Evolutionary conservation across 2,113 vertebrate species (phyloP).

Genomic region (Furnarius figulus): DNA sequence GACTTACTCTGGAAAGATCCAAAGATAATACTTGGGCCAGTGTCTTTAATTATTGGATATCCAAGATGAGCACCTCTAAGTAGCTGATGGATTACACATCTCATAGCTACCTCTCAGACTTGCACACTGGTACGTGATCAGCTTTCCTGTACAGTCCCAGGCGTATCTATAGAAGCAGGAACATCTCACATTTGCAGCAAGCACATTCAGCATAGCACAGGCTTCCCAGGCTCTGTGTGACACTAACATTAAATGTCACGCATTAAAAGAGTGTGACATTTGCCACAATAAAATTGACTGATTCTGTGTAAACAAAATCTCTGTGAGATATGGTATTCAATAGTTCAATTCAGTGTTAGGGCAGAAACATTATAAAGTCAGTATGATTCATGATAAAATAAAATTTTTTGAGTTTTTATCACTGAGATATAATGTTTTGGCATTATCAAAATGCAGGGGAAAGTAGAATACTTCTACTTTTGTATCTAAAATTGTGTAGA

Average conservation of each 20-base stretch:
- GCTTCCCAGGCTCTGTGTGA: neutral
- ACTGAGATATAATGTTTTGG: constrained; percentile 7
- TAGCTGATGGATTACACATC: neutral
- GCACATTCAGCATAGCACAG: neutral
- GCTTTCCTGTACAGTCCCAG: neutral
- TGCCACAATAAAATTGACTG: neutral
- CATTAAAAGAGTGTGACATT: neutral
- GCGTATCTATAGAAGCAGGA: neutral
- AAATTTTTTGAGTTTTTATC: neutral
- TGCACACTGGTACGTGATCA: neutral
- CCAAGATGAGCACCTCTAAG: neutral
- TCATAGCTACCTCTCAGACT: neutral
- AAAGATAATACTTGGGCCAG: neutral
- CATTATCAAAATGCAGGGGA: constrained; percentile 32
- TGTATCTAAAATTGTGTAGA: constrained; percentile 8
- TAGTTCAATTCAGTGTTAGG: neutral
- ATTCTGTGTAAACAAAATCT: constrained; percentile 14
- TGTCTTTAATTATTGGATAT: neutral
- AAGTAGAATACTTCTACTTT: constrained; percentile 16
- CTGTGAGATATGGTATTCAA: neutral
- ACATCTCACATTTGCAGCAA: neutral
- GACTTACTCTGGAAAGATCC: neutral
- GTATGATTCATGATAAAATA: constrained; percentile 47
- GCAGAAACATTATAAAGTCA: neutral
- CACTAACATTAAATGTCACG: neutral